Evolutionary conservation across 2,113 vertebrate species (phyloP).

Genomic region (Daboia siamensis): DNA sequence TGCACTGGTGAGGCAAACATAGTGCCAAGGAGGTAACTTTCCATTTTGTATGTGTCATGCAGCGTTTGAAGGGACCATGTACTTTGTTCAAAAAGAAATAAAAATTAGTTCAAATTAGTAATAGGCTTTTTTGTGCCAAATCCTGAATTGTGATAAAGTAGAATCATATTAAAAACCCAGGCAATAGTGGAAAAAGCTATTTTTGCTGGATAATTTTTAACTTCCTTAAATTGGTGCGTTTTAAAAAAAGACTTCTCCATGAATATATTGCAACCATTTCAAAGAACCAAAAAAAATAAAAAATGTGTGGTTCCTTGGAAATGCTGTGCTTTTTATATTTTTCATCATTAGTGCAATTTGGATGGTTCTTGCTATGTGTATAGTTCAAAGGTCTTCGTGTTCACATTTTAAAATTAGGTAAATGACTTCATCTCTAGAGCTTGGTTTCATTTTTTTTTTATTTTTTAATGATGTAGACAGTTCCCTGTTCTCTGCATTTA

Average conservation of each 20-base stretch:
- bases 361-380: slow-evolving; percentile 78
- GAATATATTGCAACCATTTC: slow-evolving; percentile 50
- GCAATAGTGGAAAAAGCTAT: slow-evolving; percentile 50
- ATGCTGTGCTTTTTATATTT: slow-evolving; percentile 76
- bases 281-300: slow-evolving; percentile 46
- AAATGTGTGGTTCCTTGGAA: slow-evolving; percentile 81
- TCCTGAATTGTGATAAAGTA: slow-evolving; percentile 57
- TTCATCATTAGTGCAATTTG: slow-evolving; percentile 80
- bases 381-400: slow-evolving; percentile 82
- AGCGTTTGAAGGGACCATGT: slow-evolving; percentile 81
- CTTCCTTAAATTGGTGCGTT: slow-evolving; percentile 50
- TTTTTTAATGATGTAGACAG: slow-evolving; percentile 84
- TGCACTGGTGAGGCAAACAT: slow-evolving; percentile 71
- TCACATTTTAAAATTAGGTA: slow-evolving; percentile 78
- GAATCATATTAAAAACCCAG: slow-evolving; percentile 46
- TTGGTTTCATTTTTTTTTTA: slow-evolving; percentile 76
- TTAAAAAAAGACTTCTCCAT: slow-evolving; percentile 53
- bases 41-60: slow-evolving; percentile 78
- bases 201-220: slow-evolving; percentile 55
- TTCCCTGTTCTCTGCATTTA: slow-evolving; percentile 88
- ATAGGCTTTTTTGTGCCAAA: slow-evolving; percentile 74
- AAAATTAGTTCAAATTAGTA: slow-evolving; percentile 58
- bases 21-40: slow-evolving; percentile 79
- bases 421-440: slow-evolving; percentile 76
- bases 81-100: slow-evolving; percentile 64